Conservation (phyloP, 2,113 vertebrate species). For the Chitala chitala region DNA sequence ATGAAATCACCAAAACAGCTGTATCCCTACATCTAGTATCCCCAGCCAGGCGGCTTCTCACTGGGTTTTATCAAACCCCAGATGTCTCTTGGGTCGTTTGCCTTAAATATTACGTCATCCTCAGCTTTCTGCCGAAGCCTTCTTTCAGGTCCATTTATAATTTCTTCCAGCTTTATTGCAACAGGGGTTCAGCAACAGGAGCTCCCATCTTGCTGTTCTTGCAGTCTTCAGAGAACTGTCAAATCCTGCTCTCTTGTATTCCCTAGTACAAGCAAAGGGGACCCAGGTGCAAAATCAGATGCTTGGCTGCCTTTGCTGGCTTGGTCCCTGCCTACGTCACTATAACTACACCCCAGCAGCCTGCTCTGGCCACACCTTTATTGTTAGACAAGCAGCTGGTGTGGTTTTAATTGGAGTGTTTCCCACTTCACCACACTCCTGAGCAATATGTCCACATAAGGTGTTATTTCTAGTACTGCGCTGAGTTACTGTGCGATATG, state of each 20-base stretch:
- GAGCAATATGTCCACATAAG: not conserved
- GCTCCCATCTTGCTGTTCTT: not conserved
- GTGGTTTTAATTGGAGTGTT: constrained; percentile 15
- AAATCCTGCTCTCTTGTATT: not conserved
- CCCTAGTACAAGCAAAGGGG: not conserved
- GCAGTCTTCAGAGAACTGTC: not conserved
- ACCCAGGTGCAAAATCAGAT: constrained; percentile 8
- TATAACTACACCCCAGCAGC: not conserved
- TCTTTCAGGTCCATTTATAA: not conserved
- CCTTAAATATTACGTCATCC: constrained; percentile 20
- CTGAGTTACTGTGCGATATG: too few relatives aligned
- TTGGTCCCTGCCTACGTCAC: not conserved
- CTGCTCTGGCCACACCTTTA: constrained; percentile 6
- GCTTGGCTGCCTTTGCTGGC: not conserved
- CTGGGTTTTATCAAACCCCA: constrained; percentile 14
- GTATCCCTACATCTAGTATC: constrained; percentile 37
- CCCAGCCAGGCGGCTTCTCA: constrained; percentile 13
- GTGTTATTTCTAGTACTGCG: not conserved
- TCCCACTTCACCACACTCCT: not conserved
- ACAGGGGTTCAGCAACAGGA: not conserved
- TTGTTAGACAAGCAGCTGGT: constrained; percentile 5
- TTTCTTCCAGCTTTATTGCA: not conserved
- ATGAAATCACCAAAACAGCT: constrained; percentile 49
- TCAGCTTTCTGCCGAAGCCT: constrained; percentile 5
- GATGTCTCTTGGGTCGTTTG: constrained; percentile 13